A percentile compares a stretch with the other conserved stretches of the same genome.
Evolutionary conservation across 2,113 vertebrate species (phyloP).

Genomic region (Apistogramma diplotaenia): DNA sequence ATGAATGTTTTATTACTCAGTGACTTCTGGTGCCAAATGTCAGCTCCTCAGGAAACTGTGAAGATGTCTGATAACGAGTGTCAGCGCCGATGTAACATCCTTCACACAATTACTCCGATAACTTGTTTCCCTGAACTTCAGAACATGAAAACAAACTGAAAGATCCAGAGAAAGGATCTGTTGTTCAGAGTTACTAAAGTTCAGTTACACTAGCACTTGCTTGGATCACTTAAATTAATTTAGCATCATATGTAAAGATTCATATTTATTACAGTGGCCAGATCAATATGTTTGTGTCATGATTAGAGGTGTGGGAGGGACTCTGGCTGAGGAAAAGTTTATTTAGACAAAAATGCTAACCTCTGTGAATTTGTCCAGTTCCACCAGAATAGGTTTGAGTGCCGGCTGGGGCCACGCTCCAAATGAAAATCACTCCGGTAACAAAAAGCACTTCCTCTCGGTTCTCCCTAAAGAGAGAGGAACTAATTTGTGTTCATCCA

Average conservation of each 20-base stretch:
- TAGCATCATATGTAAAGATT: neutral
- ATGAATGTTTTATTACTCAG: slow-evolving; percentile 12
- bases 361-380: too few relatives aligned
- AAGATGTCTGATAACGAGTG: slow-evolving; percentile 25
- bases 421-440: too few relatives aligned
- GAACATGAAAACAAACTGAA: neutral
- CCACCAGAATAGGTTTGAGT: too few relatives aligned
- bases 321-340: too few relatives aligned
- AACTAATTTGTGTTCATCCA: neutral
- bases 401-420: too few relatives aligned
- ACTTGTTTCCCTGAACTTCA: neutral
- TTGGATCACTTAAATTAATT: neutral
- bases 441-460: too few relatives aligned
- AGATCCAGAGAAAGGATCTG: neutral
- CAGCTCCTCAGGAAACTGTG: slow-evolving; percentile 21
- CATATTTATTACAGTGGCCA: fast-evolving
- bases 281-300: neutral
- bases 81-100: neutral
- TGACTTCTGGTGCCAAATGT: slow-evolving; percentile 18
- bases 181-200: neutral
- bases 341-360: too few relatives aligned
- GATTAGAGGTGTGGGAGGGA: too few relatives aligned
- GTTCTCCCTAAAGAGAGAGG: too few relatives aligned
- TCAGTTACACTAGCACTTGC: neutral
- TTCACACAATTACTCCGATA: neutral